Evolutionary conservation across 2,113 vertebrate species (phyloP), one percentile per base, ranked within the genome.

Genomic region (Pelmatolapia mariae): DNA sequence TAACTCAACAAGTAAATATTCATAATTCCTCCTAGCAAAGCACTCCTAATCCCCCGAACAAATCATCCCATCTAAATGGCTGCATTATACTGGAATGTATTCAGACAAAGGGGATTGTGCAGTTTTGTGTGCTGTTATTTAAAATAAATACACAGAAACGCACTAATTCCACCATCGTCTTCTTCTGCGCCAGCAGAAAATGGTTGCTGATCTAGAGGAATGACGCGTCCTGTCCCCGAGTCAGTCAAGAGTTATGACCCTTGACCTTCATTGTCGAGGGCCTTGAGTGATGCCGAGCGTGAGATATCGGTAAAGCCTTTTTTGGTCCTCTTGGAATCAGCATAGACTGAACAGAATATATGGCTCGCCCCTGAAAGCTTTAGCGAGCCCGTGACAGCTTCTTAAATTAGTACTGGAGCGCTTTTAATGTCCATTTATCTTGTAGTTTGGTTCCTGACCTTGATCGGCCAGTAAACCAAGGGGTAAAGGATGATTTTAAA

Each of bases 161-260:
- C 10, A 45, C 53, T 50, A 61, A 87, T 89, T 36, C 40, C 84
- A 57, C 31, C 16, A 22, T 43, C 45, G 12, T 50, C 38, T 13
- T 83, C 16, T 19, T 81, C 12, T 57, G 19, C 7, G 10, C 79
- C 68, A 73, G 59, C 36, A 47, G 50, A 86, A 53, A 89, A 84
- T 83, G 59, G 61, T 87, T 66, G 76, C 63, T 63, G 84, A 87
- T 81, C 83, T 5, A 47, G 22, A 84, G 88, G 85, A 93, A 92
- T 76, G 45, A 81, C 38, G 31, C 12, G 40, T 15, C 82, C 52
- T 59, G 16, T 68, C 80, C 45, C 16, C 12, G 36, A 66, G 71
- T 73, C 80, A 73, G 38, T 54, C 71, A 16, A 11, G 45, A 85
- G 54, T 66, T 82, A n/a, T 81, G 80, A 91, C 93, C 82, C 16